Evolutionary conservation across 2,797 vertebrate species (phyloP).

Genomic region (Saguinus oedipus): DNA sequence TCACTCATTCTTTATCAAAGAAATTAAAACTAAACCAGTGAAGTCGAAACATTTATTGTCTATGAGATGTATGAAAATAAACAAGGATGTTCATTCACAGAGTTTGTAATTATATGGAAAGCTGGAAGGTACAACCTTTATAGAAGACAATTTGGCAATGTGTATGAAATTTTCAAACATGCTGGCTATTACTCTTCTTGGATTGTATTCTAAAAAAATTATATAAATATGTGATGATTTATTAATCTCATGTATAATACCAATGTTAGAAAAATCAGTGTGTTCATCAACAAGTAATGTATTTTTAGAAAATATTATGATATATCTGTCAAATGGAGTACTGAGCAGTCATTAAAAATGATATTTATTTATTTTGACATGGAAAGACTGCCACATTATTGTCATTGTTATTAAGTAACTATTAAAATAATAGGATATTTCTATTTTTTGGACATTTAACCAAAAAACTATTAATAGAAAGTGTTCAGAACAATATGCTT

Average conservation of each 20-base stretch:
- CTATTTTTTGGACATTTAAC: neutral
- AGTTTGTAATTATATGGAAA: neutral
- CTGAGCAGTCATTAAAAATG: neutral
- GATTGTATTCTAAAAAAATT: neutral
- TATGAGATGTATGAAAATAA: neutral
- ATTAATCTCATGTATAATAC: neutral
- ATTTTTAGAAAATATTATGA: neutral
- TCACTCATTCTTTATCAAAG: neutral
- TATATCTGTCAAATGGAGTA: neutral
- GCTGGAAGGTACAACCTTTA: neutral
- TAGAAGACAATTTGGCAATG: conserved; percentile 4
- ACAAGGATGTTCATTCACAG: neutral
- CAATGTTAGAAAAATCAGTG: neutral
- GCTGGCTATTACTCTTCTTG: neutral
- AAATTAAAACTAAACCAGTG: neutral
- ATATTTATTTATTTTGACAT: neutral
- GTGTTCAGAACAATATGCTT: neutral
- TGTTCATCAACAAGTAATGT: neutral
- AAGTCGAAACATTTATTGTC: neutral
- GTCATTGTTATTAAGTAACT: neutral
- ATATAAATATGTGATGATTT: neutral
- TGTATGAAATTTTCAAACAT: conserved; percentile 1
- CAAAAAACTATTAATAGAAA: neutral
- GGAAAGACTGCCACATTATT: neutral
- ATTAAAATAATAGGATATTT: neutral